A percentile compares a stretch with the other conserved stretches of the same genome.
phyloP scores from a whole-genome alignment of 2,113 vertebrate species.

The Corydoras sp. region DNA sequence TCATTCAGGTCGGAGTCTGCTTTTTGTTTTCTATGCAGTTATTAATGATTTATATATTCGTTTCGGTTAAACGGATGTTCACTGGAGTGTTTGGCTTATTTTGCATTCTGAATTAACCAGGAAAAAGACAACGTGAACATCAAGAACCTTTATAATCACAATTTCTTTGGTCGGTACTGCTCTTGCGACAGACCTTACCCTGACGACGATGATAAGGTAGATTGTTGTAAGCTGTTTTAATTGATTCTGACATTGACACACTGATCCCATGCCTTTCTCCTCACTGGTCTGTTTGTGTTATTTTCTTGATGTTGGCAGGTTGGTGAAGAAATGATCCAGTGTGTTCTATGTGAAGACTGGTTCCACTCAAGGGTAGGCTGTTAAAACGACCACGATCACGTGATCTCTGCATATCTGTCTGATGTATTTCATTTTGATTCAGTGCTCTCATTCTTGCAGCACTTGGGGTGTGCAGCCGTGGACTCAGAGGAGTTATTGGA shows the following conservation, averaged over 20 bases:
- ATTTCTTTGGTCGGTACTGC: slow-evolving; percentile 88
- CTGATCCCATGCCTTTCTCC: neutral
- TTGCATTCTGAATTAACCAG: slow-evolving; percentile 54
- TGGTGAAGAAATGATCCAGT: slow-evolving; percentile 95
- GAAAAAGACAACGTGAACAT: slow-evolving; percentile 75
- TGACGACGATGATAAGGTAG: slow-evolving; percentile 84
- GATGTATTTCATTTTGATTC: too few species aligned
- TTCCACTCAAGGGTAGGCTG: slow-evolving; percentile 84
- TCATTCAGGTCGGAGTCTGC: too few species aligned
- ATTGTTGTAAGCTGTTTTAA: too few species aligned
- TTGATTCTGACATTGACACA: neutral
- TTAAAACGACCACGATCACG: neutral
- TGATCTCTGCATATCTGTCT: too few species aligned
- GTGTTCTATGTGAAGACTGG: slow-evolving; percentile 94
- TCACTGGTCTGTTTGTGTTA: neutral
- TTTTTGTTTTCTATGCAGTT: too few species aligned
- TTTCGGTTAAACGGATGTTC: too few species aligned
- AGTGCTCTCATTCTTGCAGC: slow-evolving; percentile 59
- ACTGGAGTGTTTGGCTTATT: neutral
- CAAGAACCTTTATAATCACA: slow-evolving; percentile 86
- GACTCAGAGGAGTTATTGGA: slow-evolving; percentile 87
- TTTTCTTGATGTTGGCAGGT: slow-evolving; percentile 56
- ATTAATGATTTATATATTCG: too few species aligned
- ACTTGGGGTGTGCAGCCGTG: slow-evolving; percentile 72
- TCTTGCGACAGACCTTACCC: slow-evolving; percentile 90